Evolutionary conservation across 2,888 invertebrate genomes (phyloP), one percentile per base, ranked within the genome.

Genomic region (Agonum fuliginosum): DNA sequence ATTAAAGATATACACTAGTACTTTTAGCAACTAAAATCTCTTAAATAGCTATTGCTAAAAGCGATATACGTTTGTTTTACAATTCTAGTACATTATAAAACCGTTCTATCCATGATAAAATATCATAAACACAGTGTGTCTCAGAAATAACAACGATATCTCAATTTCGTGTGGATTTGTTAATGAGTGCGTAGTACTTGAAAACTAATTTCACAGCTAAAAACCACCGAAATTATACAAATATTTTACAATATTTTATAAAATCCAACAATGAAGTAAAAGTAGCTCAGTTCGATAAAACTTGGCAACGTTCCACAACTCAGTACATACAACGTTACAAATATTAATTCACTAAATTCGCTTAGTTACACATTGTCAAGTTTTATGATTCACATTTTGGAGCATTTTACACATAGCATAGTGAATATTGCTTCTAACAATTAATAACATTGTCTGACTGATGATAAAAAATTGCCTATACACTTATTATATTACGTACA

Each of bases 371-470:
- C 6, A 65, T 17, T 65, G 65, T 20, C 65, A 65, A 17, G 5
- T 65, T 65, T 65, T 20, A 65, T 17, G 34, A 65, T 10, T 62
- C 12, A 62, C 8, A 62, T 37, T 65, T 24, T 17, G 20, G 65
- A 65, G 65, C 65, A 65, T 67, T 71, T 51, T 71, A 54, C 58
- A 72, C 37, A 54, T 37, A 72, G 54, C 54, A 54, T n/a, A 54
- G 48, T 37, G 20, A 72, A 72, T 72, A 72, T 72, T 58, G 58
- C 72, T 72, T 58, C 72, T 34, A 72, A 58, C 72, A 58, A 58
- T 72, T 22, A 54, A 54, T 58, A 54, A 72, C 41, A 27, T 37
- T 17, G 10, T 46, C 20, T 43, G 41, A 20, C 30, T 30, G 30
- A 62, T 27, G 24, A 37, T 67, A 37, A 46, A 46, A 70, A 70